These are phyloP conservation scores for Ophion costatus DNA, from an alignment of 2,888 invertebrate genomes.

Conservation along the genomic window DNA sequence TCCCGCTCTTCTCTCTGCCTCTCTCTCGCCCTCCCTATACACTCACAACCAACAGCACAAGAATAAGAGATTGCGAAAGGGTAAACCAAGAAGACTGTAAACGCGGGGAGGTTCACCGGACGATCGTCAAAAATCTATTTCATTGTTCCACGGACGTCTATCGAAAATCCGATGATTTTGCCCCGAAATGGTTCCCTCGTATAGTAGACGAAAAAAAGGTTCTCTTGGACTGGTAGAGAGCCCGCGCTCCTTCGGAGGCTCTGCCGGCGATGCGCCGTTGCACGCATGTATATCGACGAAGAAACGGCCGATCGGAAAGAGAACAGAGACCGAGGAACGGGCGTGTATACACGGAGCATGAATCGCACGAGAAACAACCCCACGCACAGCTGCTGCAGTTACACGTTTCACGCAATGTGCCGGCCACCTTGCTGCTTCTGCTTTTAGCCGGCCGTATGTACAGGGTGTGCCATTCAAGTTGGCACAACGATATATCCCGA, in stretches of 20 bases:
- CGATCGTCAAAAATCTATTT: conserved; percentile 65
- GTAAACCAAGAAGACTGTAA: conserved; percentile 2
- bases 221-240: neutral
- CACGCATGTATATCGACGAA: neutral
- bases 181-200: neutral
- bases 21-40: neutral
- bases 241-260: neutral
- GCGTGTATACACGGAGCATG: conserved; percentile 13
- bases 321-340: neutral
- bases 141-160: neutral
- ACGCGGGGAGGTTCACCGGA: too few species aligned
- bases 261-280: neutral
- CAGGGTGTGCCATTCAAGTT: neutral
- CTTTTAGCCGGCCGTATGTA: conserved; percentile 38
- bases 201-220: neutral
- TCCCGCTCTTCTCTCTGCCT: neutral
- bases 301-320: neutral
- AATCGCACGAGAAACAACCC: conserved; percentile 61
- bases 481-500: neutral
- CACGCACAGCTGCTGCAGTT: conserved; percentile 82
- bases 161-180: conserved; percentile 33
- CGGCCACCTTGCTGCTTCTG: conserved; percentile 71
- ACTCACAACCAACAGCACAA: conserved; percentile 14
- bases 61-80: conserved; percentile 41
- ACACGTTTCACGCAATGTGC: conserved; percentile 81